Percentiles rank a stretch among this genome's conserved stretches.
Evolutionary conservation across 2,113 vertebrate species (phyloP).

Genomic region (Ceuthmochares aereus): DNA sequence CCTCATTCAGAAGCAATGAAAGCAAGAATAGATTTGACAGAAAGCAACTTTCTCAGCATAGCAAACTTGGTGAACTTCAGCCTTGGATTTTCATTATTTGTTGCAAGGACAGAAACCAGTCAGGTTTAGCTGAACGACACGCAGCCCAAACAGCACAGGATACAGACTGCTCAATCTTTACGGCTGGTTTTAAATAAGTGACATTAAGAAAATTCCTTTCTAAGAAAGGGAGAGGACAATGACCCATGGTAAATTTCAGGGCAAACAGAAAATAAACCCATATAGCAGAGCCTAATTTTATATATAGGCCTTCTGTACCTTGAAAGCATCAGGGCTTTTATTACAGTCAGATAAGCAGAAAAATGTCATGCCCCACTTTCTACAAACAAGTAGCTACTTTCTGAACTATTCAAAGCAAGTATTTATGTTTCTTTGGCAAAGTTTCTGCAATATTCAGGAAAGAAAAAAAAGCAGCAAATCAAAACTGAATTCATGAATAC

Average conservation of each 20-base stretch:
- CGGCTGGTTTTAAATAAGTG: neutral
- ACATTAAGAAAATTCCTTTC: neutral
- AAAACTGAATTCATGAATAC: constrained; percentile 24
- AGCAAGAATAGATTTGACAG: neutral
- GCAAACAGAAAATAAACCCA: neutral
- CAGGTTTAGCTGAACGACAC: neutral
- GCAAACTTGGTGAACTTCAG: neutral
- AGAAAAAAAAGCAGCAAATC: neutral
- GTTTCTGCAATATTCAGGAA: neutral
- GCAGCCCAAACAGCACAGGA: neutral
- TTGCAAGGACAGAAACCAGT: neutral
- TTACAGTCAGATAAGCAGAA: neutral
- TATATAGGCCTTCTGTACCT: neutral
- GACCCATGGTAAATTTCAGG: neutral
- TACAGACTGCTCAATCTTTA: neutral
- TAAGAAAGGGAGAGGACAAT: neutral
- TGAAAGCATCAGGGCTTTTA: neutral
- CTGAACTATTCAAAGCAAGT: neutral
- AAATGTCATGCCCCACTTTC: neutral
- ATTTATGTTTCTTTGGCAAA: neutral
- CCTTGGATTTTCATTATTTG: neutral
- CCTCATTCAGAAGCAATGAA: constrained; percentile 40
- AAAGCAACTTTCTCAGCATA: neutral
- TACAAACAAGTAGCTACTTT: neutral
- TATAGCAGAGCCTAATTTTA: neutral